phyloP scores from a whole-genome alignment of 1,140 invertebrate species.

The Chironomus striatipennis region DNA sequence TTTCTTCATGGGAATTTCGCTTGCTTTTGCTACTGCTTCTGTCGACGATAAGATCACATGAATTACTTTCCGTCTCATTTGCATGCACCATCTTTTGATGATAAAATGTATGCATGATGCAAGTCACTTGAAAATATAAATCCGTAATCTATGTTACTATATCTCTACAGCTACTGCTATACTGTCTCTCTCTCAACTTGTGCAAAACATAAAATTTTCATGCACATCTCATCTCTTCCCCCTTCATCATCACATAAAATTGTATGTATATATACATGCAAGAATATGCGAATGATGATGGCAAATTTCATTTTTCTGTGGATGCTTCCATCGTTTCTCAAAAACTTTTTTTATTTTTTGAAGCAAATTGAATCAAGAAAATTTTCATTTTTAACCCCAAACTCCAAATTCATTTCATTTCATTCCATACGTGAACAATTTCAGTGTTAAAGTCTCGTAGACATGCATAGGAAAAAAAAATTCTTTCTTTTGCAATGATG shows the following conservation, averaged over 20 bases:
- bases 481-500: too few species aligned
- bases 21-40: background rate
- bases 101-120: slow-evolving; percentile 8
- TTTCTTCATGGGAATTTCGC: too few species aligned
- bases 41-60: slow-evolving; percentile 11
- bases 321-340: background rate
- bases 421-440: background rate
- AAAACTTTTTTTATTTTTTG: background rate
- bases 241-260: too few species aligned
- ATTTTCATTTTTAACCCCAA: background rate
- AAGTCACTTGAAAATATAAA: slow-evolving; percentile 14
- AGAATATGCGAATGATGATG: too few species aligned
- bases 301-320: too few species aligned
- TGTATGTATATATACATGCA: too few species aligned
- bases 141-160: background rate
- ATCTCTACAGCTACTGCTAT: too few species aligned
- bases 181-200: too few species aligned
- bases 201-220: too few species aligned
- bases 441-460: background rate
- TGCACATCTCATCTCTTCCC: too few species aligned
- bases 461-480: background rate
- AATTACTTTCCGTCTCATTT: slow-evolving; percentile 13
- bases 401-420: background rate
- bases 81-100: slow-evolving; percentile 5
- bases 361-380: background rate